Percentiles rank a stretch among this genome's conserved stretches.
These are phyloP conservation scores for Melikaiella ostensackeni DNA, from an alignment of 2,888 invertebrate genomes.

Conservation along the genomic window DNA sequence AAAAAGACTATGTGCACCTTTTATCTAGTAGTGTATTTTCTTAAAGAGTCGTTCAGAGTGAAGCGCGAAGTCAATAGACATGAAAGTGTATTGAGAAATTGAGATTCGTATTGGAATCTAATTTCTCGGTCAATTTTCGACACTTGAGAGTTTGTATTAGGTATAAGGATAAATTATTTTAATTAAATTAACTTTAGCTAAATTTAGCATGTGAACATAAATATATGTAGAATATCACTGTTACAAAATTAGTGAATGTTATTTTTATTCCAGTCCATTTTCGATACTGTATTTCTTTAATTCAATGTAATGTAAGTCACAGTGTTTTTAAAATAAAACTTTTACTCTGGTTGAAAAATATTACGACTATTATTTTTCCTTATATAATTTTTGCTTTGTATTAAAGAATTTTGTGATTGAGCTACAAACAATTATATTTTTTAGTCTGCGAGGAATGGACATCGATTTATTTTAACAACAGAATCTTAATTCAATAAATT, in stretches of 20 bases:
- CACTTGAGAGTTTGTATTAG: slow-evolving; percentile 28
- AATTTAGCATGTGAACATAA: slow-evolving; percentile 3
- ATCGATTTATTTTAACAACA: too few relatives aligned
- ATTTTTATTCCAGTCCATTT: slow-evolving; percentile 18
- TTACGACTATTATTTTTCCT: background rate
- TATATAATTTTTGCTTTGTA: too few relatives aligned
- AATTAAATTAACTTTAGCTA: slow-evolving; percentile 15
- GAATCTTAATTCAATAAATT: too few relatives aligned
- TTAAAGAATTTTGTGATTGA: too few relatives aligned
- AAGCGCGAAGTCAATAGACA: background rate
- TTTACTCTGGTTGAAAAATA: slow-evolving; percentile 21
- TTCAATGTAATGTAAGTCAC: background rate
- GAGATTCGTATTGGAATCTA: slow-evolving; percentile 16
- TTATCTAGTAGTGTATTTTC: slow-evolving; percentile 8
- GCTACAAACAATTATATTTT: too few relatives aligned
- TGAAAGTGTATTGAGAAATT: background rate
- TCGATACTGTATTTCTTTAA: slow-evolving; percentile 5
- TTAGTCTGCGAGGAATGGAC: too few relatives aligned
- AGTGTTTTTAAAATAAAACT: slow-evolving; percentile 36
- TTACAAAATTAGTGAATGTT: slow-evolving; percentile 9
- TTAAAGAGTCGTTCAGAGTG: slow-evolving; percentile 1
- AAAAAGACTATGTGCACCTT: background rate
- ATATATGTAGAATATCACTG: background rate
- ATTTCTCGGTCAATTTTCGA: slow-evolving; percentile 13
- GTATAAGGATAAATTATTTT: slow-evolving; percentile 34